phyloP scores from a whole-genome alignment of 2,888 invertebrate genomes.

The Dicyrtoma fusca region DNA sequence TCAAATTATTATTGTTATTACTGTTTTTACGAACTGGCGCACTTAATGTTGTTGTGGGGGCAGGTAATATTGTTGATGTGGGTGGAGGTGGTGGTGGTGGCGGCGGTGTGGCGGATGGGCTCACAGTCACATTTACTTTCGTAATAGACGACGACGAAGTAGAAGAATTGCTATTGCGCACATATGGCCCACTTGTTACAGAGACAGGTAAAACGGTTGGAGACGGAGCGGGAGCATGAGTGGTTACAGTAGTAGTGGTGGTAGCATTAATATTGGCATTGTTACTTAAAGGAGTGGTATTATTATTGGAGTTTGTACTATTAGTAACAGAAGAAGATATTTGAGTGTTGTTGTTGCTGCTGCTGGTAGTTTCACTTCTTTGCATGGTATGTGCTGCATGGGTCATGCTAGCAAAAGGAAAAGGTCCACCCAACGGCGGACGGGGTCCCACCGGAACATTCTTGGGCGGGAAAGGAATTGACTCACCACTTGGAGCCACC shows the following conservation, averaged over 20 bases:
- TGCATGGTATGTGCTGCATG: slow-evolving; percentile 82
- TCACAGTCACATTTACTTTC: slow-evolving; percentile 20
- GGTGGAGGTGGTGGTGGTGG: slow-evolving; percentile 46
- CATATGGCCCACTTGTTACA: slow-evolving; percentile 28
- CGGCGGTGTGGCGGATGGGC: slow-evolving; percentile 51
- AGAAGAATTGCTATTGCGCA: slow-evolving; percentile 6
- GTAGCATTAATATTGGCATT: slow-evolving; percentile 28
- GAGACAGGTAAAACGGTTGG: slow-evolving; percentile 31
- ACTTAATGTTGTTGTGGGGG: slow-evolving; percentile 31
- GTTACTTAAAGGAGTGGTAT: slow-evolving; percentile 14
- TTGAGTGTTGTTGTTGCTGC: slow-evolving; percentile 32
- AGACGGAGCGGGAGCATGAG: slow-evolving; percentile 26
- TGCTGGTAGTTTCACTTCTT: slow-evolving; percentile 64
- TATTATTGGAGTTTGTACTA: slow-evolving; percentile 49
- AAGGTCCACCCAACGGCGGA: slow-evolving; percentile 66
- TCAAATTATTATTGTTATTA: slow-evolving; percentile 30
- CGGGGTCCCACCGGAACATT: slow-evolving; percentile 62
- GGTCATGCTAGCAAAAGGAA: slow-evolving; percentile 90
- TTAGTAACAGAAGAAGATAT: slow-evolving; percentile 48
- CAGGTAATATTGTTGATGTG: slow-evolving; percentile 22
- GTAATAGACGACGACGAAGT: background rate
- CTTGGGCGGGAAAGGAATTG: slow-evolving; percentile 54
- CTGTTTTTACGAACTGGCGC: slow-evolving; percentile 36
- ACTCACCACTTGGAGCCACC: slow-evolving; percentile 67
- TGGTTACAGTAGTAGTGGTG: slow-evolving; percentile 1